Percentiles rank a stretch among this genome's conserved stretches.
Evolutionary conservation across 2,113 vertebrate genomes (phyloP).

Genomic region (Coregonus clupeaformis): DNA sequence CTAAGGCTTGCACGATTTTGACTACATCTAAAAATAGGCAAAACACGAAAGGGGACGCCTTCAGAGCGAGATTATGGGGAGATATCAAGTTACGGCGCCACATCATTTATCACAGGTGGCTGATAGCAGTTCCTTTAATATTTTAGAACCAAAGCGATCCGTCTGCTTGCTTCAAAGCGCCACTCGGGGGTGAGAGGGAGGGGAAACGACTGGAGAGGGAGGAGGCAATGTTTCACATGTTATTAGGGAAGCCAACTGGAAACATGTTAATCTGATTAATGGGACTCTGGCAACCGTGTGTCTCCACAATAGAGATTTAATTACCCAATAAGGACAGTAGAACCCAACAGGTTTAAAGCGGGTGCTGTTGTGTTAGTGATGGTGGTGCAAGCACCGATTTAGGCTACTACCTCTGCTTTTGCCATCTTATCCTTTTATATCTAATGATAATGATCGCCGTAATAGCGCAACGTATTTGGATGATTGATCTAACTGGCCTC

Average conservation of each 20-base stretch:
- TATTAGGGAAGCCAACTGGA: conserved; percentile 45
- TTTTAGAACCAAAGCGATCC: conserved; percentile 29
- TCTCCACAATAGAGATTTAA: conserved; percentile 28
- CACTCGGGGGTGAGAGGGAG: conserved; percentile 5
- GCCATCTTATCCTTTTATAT: background rate
- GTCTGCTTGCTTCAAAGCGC: conserved; percentile 42
- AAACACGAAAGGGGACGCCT: background rate
- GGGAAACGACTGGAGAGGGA: conserved; percentile 4
- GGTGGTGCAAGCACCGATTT: conserved; percentile 1
- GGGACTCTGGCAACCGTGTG: conserved; percentile 21
- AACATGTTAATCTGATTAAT: conserved; percentile 43
- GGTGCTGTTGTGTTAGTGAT: background rate
- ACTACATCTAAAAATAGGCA: no score
- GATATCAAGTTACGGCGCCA: conserved; percentile 13
- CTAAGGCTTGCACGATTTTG: no score
- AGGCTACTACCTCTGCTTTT: background rate
- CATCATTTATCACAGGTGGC: conserved; percentile 12
- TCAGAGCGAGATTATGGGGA: background rate
- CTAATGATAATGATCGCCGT: background rate
- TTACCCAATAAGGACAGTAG: conserved; percentile 17
- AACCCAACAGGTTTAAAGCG: conserved; percentile 7
- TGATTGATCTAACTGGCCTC: background rate
- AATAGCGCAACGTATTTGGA: background rate
- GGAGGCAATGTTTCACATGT: conserved; percentile 39
- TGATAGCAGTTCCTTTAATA: conserved; percentile 36